Evolutionary conservation across 2,888 invertebrate species (phyloP).

Genomic region (Latrodectus elegans): DNA sequence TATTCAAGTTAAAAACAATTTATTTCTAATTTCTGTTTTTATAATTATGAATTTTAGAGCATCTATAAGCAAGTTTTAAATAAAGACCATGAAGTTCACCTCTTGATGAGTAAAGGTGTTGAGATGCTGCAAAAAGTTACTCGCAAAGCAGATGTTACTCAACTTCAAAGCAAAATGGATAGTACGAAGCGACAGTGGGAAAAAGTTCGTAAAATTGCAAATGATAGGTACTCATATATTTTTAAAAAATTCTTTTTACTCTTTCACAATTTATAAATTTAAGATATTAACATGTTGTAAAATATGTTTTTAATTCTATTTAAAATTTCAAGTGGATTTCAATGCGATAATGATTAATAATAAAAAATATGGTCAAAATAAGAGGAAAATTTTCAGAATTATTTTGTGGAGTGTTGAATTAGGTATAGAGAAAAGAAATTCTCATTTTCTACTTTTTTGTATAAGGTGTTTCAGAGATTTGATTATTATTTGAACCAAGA

Average conservation of each 20-base stretch:
- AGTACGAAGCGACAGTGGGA: conserved; percentile 94
- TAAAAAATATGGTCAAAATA: too few relatives aligned
- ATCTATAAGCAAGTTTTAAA: conserved; percentile 88
- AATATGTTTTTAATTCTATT: background rate
- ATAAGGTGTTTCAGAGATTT: too few relatives aligned
- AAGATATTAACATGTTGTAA: too few relatives aligned
- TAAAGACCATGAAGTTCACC: conserved; percentile 93
- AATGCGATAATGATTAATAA: too few relatives aligned
- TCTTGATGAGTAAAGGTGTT: conserved; percentile 92
- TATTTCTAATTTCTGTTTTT: background rate
- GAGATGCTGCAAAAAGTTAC: conserved; percentile 79
- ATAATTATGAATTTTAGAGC: conserved; percentile 21
- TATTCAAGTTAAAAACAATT: too few relatives aligned
- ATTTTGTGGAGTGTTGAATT: too few relatives aligned
- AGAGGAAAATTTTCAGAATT: too few relatives aligned
- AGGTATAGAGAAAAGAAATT: too few relatives aligned
- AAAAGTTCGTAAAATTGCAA: conserved; percentile 88
- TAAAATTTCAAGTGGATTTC: too few relatives aligned
- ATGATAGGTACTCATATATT: conserved; percentile 78
- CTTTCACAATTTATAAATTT: background rate
- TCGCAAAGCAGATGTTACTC: conserved; percentile 78
- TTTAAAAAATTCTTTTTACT: background rate
- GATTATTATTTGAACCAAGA: too few relatives aligned
- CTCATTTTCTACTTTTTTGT: too few relatives aligned
- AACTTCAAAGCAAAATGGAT: conserved; percentile 86